Evolutionary conservation across 92 coral and sea anemone species (phyloP).

Genomic region (Micromussa lordhowensis): DNA sequence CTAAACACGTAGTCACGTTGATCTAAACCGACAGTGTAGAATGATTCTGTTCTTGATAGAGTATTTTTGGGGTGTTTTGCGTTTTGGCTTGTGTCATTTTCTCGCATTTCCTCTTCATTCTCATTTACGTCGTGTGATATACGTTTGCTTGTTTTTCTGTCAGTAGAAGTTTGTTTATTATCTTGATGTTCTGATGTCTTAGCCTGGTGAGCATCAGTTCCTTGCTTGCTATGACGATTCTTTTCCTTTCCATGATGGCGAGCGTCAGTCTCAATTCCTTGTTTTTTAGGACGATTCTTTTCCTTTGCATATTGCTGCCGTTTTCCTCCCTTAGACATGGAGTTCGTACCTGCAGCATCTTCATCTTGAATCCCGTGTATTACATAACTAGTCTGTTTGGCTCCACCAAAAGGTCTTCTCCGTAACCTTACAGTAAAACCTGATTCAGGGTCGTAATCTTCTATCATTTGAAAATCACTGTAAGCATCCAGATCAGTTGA

Average conservation of each 20-base stretch:
- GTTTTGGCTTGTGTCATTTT: not conserved
- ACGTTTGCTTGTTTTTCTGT: not conserved
- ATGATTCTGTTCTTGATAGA: not conserved
- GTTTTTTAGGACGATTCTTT: not conserved
- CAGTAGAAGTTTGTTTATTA: not conserved
- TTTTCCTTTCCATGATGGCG: not conserved
- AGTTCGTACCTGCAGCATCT: not conserved
- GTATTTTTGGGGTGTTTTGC: not conserved
- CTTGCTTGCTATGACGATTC: not conserved
- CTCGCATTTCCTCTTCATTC: not conserved
- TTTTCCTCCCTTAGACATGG: not conserved
- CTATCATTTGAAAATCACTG: constrained; percentile 60
- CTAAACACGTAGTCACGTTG: constrained; percentile 29
- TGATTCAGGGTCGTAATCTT: constrained; percentile 72
- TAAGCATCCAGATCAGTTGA: constrained; percentile 16
- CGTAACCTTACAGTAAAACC: constrained; percentile 61
- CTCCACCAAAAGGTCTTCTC: constrained; percentile 38
- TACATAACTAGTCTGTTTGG: constrained; percentile 2
- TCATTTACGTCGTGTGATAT: not conserved
- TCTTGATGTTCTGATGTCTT: not conserved
- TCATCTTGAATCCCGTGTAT: constrained; percentile 37
- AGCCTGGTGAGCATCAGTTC: not conserved
- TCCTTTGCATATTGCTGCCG: not conserved
- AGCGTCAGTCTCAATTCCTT: not conserved
- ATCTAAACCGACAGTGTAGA: constrained; percentile 38